Evolutionary conservation across 64 coral and sea anemone species (phyloP), one percentile per base, ranked within the genome.

Genomic region (Pachyseris speciosa): DNA sequence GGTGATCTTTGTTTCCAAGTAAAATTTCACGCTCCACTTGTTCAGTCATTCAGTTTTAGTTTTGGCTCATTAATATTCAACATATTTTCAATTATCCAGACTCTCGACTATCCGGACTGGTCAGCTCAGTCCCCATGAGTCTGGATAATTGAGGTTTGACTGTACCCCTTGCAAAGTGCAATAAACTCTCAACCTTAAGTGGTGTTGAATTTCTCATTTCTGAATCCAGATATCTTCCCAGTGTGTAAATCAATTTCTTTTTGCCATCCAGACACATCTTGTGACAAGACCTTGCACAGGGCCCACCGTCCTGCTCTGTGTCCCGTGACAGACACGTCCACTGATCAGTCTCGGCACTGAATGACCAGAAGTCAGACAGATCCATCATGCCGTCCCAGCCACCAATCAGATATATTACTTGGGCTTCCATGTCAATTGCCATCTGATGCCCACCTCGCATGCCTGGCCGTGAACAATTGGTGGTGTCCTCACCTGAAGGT

Each of bases 391-490:
- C 94, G 5, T 99, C 94, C 97, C 97, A 99, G 2, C 97, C 97
- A 43, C 97, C 97, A 41, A 99, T 41, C 13, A 99, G 61, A 53
- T 95, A 99, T 9, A 99, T 92, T 4, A 92, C 70, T 31, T 99
- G 97, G 34, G 87, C 45, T 20, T 95, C 97, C 30, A 88, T 86
- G 67, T 99, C 97, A 44, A 99, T 99, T 25, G 84, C 91, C 97
- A 99, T 99, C n/a, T 99, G 97, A 83, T 99, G 97, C 20, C 97
- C 97, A n/a, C 97, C 97, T 43, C 97, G 48, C 97, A 99, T 99
- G 9, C 97, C 97, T 65, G 97, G 97, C 2, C 90, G 80, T 34
- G 69, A 84, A 65, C 85, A 68, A 42, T 57, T 86, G 22, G 84
- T 81, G 22, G 68, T 45, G 53, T 94, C 73, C 22, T 81, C 85